phyloP scores from a whole-genome alignment of 1,140 invertebrate genomes.

The Cyphomyrmex costatus region DNA sequence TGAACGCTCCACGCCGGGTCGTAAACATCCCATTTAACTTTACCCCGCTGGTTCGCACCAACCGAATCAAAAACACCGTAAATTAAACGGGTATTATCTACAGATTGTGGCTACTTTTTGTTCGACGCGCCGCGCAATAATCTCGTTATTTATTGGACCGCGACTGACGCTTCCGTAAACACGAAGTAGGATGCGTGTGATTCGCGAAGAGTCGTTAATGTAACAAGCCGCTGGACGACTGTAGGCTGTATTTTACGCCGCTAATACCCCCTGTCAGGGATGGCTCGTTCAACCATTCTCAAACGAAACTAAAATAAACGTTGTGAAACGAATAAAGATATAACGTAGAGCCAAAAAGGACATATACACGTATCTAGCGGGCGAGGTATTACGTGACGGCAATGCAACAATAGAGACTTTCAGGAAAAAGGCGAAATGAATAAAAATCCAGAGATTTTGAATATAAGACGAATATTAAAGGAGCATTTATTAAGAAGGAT shows the following conservation, averaged over 20 bases:
- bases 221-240: conserved; percentile 8
- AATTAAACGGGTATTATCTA: conserved; percentile 42
- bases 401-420: not conserved
- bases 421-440: conserved; percentile 44
- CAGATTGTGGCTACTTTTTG: conserved; percentile 8
- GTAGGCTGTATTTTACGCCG: conserved; percentile 21
- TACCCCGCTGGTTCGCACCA: not conserved
- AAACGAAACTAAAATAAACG: not conserved
- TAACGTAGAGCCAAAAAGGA: not conserved
- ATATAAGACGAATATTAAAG: conserved; percentile 24
- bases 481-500: conserved; percentile 58
- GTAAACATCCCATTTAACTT: conserved; percentile 34
- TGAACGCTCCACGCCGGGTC: not conserved
- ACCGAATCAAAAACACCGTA: conserved; percentile 49
- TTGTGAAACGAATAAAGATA: conserved; percentile 19
- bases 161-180: conserved; percentile 40
- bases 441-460: not conserved
- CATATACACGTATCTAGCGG: not conserved
- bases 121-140: conserved; percentile 5
- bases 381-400: not conserved
- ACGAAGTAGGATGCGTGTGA: not conserved
- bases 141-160: conserved; percentile 33
- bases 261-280: not conserved
- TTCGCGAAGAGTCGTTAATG: conserved; percentile 21
- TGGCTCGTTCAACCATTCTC: not conserved